A percentile compares a stretch with the other conserved stretches of the same genome.
Evolutionary conservation across 2,113 vertebrate genomes (phyloP).

Genomic region (Atlantisia rogersi): DNA sequence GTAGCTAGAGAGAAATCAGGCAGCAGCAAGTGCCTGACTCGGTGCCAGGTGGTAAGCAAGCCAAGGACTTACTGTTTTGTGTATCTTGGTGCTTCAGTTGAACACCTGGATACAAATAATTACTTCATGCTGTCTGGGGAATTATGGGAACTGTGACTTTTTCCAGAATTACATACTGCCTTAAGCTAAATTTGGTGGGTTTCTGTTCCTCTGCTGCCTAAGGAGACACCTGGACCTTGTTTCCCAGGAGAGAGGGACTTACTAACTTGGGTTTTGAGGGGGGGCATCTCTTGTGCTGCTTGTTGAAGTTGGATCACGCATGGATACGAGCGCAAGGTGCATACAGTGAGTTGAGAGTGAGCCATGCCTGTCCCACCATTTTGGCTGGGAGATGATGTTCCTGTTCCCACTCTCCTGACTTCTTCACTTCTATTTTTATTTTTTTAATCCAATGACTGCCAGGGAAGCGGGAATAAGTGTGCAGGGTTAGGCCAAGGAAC

Average conservation of each 20-base stretch:
- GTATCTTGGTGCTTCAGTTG: not conserved
- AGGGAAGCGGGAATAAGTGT: not conserved
- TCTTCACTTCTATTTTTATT: not conserved
- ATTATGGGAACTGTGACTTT: not conserved
- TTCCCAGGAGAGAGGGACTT: not conserved
- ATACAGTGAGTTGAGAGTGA: not conserved
- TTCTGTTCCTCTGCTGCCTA: not conserved
- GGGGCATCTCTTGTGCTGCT: not conserved
- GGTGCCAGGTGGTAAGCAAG: constrained; percentile 9
- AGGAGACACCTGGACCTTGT: not conserved
- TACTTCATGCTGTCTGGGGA: not conserved
- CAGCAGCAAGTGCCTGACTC: not conserved
- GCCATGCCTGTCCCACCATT: not conserved
- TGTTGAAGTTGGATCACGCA: not conserved
- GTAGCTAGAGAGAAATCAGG: not conserved
- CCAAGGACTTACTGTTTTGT: not conserved
- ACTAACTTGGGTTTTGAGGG: not conserved
- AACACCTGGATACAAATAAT: constrained; percentile 37
- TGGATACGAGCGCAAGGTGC: not conserved
- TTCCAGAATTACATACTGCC: not conserved
- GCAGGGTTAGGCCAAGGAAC: not conserved
- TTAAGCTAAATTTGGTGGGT: not conserved
- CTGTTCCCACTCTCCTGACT: not conserved
- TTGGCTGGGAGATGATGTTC: not conserved
- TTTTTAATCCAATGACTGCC: not conserved